Conservation (phyloP, 2,113 vertebrate genomes). For the Pachyramphus minor region DNA sequence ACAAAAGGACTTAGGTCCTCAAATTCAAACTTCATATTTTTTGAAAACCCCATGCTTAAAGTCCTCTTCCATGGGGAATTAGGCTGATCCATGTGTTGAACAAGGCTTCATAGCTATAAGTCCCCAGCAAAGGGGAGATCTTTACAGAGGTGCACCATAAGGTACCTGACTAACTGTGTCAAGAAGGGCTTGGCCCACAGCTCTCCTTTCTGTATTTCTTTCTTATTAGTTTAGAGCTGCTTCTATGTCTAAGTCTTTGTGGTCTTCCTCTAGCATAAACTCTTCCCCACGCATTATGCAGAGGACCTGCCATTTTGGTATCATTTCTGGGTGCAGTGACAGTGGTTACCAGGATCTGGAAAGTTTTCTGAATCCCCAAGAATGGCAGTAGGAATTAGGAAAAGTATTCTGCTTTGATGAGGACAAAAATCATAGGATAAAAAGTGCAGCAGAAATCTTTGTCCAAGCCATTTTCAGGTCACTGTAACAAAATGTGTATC, state of each 20-base stretch:
- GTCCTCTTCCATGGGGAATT: background rate
- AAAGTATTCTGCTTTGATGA: background rate
- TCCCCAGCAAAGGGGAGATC: background rate
- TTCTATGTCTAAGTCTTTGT: background rate
- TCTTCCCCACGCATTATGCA: fast-evolving
- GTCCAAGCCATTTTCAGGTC: background rate
- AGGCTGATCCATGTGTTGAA: fast-evolving
- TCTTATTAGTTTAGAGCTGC: background rate
- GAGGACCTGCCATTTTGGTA: background rate
- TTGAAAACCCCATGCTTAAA: background rate
- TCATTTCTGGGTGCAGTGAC: background rate
- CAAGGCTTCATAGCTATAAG: background rate
- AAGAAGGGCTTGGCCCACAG: background rate
- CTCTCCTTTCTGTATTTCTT: background rate
- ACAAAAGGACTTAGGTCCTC: background rate
- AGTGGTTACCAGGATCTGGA: background rate
- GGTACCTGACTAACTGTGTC: background rate
- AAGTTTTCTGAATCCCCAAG: background rate
- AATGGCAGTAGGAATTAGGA: background rate
- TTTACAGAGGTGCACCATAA: background rate
- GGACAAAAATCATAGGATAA: background rate
- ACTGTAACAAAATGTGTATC: fast-evolving
- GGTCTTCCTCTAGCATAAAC: background rate
- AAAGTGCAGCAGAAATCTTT: background rate
- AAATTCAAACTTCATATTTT: background rate